A percentile compares a stretch with the other conserved stretches of the same genome.
phyloP scores from a whole-genome alignment of 2,113 vertebrate genomes.

The Rattus norvegicus region GRCr8 NC_086030.1:43909001-43909500 shows the following conservation, averaged over 20 bases:
- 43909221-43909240: too few species aligned
- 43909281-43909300: not conserved
- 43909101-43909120: not conserved
- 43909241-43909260: not conserved
- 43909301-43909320: not conserved
- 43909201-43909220: not conserved
- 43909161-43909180: not conserved
- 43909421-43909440: not conserved
- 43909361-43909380: not conserved
- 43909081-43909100: not conserved
- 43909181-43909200: not conserved
- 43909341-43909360: not conserved
- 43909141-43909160: not conserved
- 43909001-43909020: not conserved
- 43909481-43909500: not conserved
- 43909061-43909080: not conserved
- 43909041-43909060: not conserved
- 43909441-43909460: fast-evolving
- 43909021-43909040: not conserved
- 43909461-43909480: not conserved
- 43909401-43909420: not conserved
- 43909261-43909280: not conserved
- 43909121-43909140: not conserved
- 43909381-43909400: not conserved
- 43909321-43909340: not conserved